Evolutionary conservation across 2,113 vertebrate species (phyloP), one percentile per base, ranked within the genome.

Genomic region (Poecilia latipinna): DNA sequence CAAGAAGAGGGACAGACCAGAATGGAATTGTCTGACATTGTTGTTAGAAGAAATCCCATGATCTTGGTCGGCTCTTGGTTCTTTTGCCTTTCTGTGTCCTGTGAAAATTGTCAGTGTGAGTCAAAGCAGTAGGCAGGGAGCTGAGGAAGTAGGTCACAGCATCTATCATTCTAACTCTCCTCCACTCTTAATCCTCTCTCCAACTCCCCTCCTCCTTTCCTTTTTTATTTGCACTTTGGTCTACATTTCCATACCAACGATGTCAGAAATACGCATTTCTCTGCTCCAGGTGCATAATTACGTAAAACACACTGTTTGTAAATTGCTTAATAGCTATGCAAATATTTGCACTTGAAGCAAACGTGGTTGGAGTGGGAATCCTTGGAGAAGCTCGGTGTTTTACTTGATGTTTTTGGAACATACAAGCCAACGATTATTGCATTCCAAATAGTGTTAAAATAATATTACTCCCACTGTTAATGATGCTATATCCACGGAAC

Each of bases 131-230:
- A 51, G 75, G 79, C 74, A 77, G 89, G 72, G 79, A 79, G 75
- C 82, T 88, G 3, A 86, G 78, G 88, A 92, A 92, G 74, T 92
- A 88, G 91, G 91, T 92, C 91, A 92, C 72, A 77, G 82, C 80
- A 76, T 10, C 68, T 74, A 42, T 84, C 80, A 42, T 74, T 70
- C 73, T 78, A 74, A 19, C 61, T 72, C 54, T 68, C 67, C 72
- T 24, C 28, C 66, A 32, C 83, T 86, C 63, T 66, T 86, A 82
- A 83, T 82, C 83, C 76, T 72, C 61, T 61, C 62, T 69, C 8
- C 12, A 12, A 26, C 62, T 51, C 68, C 81, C 60, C 67, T 39
- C 33, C 37, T 78, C 66, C 70, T 57, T 26, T 17, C 63, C 29
- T 22, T 54, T 2, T 48, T n/a, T 63, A 12, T 42, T 68, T 28